Base-by-base conservation (phyloP, 2,113 vertebrate species). In the Festucalex cinctus region DNA sequence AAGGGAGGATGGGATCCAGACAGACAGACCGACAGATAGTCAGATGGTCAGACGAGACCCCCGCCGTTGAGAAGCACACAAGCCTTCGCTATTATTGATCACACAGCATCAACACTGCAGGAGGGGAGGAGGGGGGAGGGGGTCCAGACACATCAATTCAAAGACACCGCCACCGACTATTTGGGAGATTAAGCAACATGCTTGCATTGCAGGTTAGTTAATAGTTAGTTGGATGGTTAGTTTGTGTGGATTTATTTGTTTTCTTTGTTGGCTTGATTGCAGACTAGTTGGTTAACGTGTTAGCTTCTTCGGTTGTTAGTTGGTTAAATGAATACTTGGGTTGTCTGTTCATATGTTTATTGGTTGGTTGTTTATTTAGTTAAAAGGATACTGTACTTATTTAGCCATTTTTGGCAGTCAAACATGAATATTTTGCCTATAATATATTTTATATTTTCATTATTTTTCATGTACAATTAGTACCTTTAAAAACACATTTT, bases 71-170 rank as follows among this genome's bases (percentile, higher is more conserved):
- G 63, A 84, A 81, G 67, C 82, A 24, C 72, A 68, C 79, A 1
- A 22, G 75, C 69, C 44, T 83, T 78, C 73, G 76, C 76, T 81
- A 2, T 32, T 73, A 89, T 84, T 80, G 79, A 86, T 83, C 69
- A 62, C 58, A 65, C 48, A 67, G 70, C 66, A 57, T 3, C 39
- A 63, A 70, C 61, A 73, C 66, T 26, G 62, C 77, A 39, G 63
- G 53, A 62, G 44, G 37, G 48, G 32, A 10, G 49, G 59, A 61
- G 14, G 61, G 44, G 51, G 65, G 63, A 39, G 3, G 58, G 12
- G 22, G 1, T 53, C 51, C 51, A 53, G 2, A 54, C 12, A 4
- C 13, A 14, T 56, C 13, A 16, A 2, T 26, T 6, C 10, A 5
- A 5, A 28, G 24, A 5, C 9, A n/a, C 22, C 22, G 51, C 12